These are phyloP conservation scores for Columba janthina DNA, from an alignment of 2,113 vertebrate genomes.

Conservation along the genomic window DNA sequence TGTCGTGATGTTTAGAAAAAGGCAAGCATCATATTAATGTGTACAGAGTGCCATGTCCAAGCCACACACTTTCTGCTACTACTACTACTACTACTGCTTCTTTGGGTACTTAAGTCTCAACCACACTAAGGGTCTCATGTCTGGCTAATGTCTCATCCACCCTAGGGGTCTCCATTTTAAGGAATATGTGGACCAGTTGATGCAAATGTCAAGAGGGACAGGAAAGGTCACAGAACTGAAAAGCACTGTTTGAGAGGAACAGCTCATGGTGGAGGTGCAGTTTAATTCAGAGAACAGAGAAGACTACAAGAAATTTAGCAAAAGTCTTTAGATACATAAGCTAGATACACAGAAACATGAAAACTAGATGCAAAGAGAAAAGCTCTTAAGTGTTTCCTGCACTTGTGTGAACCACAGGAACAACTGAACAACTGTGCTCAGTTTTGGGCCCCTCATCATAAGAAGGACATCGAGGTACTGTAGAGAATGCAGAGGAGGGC, in stretches of 20 bases:
- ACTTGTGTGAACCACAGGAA: not conserved
- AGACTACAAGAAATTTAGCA: not conserved
- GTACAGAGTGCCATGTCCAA: not conserved
- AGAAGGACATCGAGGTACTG: too few species aligned
- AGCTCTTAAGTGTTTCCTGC: not conserved
- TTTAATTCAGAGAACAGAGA: not conserved
- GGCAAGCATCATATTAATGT: not conserved
- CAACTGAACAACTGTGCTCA: too few species aligned
- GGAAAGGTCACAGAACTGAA: not conserved
- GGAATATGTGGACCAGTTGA: not conserved
- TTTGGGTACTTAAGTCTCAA: not conserved
- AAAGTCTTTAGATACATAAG: not conserved
- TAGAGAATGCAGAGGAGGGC: too few species aligned
- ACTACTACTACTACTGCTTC: not conserved
- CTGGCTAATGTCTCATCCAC: not conserved
- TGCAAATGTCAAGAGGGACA: not conserved
- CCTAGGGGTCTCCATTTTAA: not conserved
- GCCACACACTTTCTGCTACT: not conserved
- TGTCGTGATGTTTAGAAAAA: not conserved
- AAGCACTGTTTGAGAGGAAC: not conserved
- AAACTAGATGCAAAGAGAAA: not conserved
- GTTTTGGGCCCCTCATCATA: too few species aligned
- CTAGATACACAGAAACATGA: not conserved
- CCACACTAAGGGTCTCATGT: not conserved
- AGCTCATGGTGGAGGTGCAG: accelerated